phyloP scores from a whole-genome alignment of 2,888 invertebrate species.

The Melipona beecheii region DNA sequence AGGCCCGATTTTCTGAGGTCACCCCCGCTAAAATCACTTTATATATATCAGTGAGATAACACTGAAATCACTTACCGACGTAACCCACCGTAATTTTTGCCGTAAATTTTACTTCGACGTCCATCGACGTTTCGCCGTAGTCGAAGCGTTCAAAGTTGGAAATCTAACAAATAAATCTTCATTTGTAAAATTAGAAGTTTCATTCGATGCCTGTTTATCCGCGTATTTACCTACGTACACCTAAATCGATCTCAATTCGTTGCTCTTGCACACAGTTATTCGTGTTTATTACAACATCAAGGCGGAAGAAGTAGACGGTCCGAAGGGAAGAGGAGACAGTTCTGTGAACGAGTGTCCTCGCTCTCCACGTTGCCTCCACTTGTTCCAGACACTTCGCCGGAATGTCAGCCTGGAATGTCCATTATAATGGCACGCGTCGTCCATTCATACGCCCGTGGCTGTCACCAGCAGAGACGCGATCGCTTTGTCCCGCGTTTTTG shows the following conservation, averaged over 20 bases:
- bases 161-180: too few relatives aligned
- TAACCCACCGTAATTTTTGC: too few relatives aligned
- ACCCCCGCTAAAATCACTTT: too few relatives aligned
- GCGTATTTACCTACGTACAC: too few relatives aligned
- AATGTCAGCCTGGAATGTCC: conserved; percentile 38
- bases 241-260: neutral
- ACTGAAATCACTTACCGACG: too few relatives aligned
- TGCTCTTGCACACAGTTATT: neutral
- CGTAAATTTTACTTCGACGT: too few relatives aligned
- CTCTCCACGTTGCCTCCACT: neutral
- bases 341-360: neutral
- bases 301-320: neutral
- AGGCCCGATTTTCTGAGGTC: too few relatives aligned
- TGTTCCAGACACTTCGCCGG: conserved; percentile 20
- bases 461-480: conserved; percentile 56
- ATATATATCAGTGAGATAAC: too few relatives aligned
- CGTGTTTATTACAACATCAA: neutral
- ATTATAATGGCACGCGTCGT: conserved; percentile 52
- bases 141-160: too few relatives aligned
- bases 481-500: conserved; percentile 60
- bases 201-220: too few relatives aligned
- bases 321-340: conserved; percentile 2
- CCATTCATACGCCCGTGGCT: conserved; percentile 57
- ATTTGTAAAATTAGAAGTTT: too few relatives aligned
- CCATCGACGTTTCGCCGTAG: too few relatives aligned